Conservation (phyloP, 1,140 invertebrate species). For the Zophobas morio region DNA sequence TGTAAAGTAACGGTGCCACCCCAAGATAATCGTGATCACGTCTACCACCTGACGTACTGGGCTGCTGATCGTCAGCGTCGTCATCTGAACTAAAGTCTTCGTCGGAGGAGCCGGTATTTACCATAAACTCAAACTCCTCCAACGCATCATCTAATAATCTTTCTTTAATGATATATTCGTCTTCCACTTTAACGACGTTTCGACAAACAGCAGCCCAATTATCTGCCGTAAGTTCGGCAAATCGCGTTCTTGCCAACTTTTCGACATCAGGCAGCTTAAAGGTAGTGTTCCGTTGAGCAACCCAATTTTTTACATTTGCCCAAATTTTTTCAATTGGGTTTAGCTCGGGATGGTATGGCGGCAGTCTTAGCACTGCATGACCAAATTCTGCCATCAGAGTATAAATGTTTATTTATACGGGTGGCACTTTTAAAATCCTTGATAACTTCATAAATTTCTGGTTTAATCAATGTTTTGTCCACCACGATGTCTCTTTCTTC, state of each 20-base stretch:
- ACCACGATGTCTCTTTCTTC: neutral
- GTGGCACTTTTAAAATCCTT: neutral
- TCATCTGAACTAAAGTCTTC: neutral
- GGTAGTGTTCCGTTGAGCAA: constrained; percentile 11
- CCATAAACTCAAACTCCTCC: neutral
- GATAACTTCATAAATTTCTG: constrained; percentile 5
- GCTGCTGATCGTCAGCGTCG: neutral
- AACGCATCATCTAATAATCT: neutral
- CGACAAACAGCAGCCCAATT: constrained; percentile 1
- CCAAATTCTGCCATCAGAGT: neutral
- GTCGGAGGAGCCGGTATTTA: neutral
- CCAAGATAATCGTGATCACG: too few relatives aligned
- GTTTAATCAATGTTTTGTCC: constrained; percentile 8
- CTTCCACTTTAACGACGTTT: neutral
- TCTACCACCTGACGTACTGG: neutral
- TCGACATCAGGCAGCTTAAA: constrained; percentile 13
- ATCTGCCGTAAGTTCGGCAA: constrained; percentile 1
- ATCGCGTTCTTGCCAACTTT: neutral
- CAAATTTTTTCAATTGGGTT: constrained; percentile 3
- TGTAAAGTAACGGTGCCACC: too few relatives aligned
- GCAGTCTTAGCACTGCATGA: neutral
- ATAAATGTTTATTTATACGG: neutral
- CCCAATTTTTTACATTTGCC: neutral
- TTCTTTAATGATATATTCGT: neutral
- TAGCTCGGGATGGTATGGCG: neutral